Base-by-base conservation (phyloP, 2,113 vertebrate genomes). In the Ailurus styani region DNA sequence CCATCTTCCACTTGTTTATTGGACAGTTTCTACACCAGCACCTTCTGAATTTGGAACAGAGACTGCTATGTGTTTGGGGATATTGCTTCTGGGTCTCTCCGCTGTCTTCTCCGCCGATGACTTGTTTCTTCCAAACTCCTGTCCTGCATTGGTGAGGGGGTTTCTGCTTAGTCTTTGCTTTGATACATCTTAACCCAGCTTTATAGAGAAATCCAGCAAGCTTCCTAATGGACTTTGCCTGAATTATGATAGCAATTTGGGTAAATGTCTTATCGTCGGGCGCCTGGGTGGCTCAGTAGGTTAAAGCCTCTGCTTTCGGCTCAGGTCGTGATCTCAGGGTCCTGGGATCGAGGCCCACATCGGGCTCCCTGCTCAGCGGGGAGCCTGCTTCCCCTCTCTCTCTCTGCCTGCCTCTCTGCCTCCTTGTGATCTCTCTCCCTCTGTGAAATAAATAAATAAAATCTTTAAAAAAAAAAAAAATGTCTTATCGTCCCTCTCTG, bases 181-280 rank as follows among this genome's bases (percentile, higher is more conserved):
- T 97, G 92, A 82, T 79, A 64, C 40, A 45, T 92, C 94, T 93
- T 96, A 91, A 79, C 90, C 75, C 45, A 62, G 45, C 18, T 81
- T 79, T 84, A 66, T 7, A 89, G 90, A 95, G 92, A 96, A 92
- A 72, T 90, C 83, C 54, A 70, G 79, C 47, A 62, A 57, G 75
- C 72, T 96, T 96, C 57, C 77, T 88, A 95, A 94, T 93, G 70
- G 85, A 96, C 91, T 75, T 96, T 96, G 73, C 87, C 92, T 98
- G 96, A 98, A 90, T 97, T 96, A 97, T 96, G 97, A 96, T 93
- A 94, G 97, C 77, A 98, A 98, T 98, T 97, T 97, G 95, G 87
- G 97, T 96, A 96, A 97, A 95, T 17, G 82, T 91, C 91, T 97
- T 96, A 98, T 97, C 78, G 0, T 90, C 75, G n/a, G n/a, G n/a